Conservation (phyloP, 2,797 vertebrate species). For the Peromyscus melanophrys region DNA sequence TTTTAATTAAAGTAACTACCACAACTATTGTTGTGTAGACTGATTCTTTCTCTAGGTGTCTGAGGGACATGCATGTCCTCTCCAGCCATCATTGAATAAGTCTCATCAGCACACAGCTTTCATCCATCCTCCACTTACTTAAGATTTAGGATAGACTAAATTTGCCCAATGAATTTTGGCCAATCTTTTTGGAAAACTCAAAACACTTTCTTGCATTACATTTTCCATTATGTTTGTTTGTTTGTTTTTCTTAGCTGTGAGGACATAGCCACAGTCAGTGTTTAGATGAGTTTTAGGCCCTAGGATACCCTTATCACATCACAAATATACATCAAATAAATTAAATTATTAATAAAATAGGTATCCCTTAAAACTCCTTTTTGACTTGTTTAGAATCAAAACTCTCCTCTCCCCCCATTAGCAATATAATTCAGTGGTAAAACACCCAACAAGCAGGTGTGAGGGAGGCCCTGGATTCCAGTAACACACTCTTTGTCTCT, state of each 20-base stretch:
- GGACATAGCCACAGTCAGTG: neutral
- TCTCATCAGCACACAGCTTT: neutral
- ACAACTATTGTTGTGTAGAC: neutral
- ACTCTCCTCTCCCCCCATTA: too few species aligned
- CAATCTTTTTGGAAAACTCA: neutral
- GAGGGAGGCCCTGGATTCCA: neutral
- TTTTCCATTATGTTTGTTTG: neutral
- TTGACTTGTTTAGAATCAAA: neutral
- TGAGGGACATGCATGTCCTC: neutral
- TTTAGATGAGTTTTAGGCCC: neutral
- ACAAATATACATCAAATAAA: neutral
- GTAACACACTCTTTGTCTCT: too few species aligned
- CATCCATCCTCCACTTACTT: neutral
- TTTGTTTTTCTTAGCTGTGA: neutral
- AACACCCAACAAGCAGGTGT: neutral
- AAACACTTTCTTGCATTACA: slow-evolving; percentile 21
- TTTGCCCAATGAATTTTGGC: neutral
- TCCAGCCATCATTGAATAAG: neutral
- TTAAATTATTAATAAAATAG: neutral
- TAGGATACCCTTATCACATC: neutral
- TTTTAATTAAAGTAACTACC: neutral
- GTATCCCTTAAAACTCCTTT: neutral
- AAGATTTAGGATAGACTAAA: neutral
- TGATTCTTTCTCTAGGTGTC: neutral
- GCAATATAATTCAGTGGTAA: neutral